Percentiles rank a stretch among this genome's conserved stretches.
Conservation (phyloP, 2,113 vertebrate genomes). For the Noctilio leporinus region DNA sequence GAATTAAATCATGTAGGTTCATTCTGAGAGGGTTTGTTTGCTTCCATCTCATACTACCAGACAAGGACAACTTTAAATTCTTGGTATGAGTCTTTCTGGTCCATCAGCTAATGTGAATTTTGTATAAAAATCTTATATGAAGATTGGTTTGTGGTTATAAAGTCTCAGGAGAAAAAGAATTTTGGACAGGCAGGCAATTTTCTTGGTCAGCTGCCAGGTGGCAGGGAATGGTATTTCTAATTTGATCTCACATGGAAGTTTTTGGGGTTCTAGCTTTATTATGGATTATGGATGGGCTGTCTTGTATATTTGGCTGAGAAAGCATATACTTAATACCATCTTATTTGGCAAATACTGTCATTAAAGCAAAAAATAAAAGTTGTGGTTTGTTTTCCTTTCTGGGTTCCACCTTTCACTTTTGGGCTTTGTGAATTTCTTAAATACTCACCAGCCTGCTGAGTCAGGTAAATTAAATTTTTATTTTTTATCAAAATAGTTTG, state of each 20-base stretch:
- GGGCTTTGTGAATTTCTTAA: background rate
- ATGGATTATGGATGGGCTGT: background rate
- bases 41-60: background rate
- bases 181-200: background rate
- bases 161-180: background rate
- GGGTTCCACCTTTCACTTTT: background rate
- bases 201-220: background rate
- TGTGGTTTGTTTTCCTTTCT: background rate
- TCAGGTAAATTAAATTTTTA: conserved; percentile 9
- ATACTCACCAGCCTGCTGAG: background rate
- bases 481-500: background rate
- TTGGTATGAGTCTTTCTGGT: background rate
- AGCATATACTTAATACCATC: background rate
- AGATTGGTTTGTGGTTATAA: background rate
- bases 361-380: conserved; percentile 18
- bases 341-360: background rate
- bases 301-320: background rate
- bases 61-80: background rate
- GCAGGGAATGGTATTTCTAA: background rate
- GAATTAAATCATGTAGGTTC: background rate
- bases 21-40: background rate
- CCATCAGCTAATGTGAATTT: background rate
- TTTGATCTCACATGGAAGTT: background rate
- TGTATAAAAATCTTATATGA: background rate
- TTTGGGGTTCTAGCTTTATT: background rate